Conservation (phyloP, 2,113 vertebrate genomes). For the Trichomycterus rosablanca region DNA sequence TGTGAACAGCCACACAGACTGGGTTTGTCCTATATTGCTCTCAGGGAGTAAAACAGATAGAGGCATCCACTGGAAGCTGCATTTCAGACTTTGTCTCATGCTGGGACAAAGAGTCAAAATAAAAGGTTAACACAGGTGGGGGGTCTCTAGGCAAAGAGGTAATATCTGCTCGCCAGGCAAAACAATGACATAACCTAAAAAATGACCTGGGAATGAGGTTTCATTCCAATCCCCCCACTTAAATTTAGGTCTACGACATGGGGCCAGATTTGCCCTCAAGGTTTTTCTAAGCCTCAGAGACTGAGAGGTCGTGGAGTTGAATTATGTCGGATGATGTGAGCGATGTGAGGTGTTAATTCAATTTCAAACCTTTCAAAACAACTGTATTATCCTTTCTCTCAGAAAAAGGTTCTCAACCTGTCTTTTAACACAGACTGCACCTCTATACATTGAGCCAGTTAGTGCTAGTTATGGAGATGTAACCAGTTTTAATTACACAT, state of each 20-base stretch:
- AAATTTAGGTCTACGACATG: slow-evolving; percentile 5
- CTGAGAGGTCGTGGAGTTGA: not conserved
- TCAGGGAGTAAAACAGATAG: not conserved
- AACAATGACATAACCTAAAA: slow-evolving; percentile 46
- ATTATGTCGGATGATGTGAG: slow-evolving; percentile 7
- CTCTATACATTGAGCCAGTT: too few species aligned
- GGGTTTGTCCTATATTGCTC: slow-evolving; percentile 10
- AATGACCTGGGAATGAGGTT: slow-evolving; percentile 26
- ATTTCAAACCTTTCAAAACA: not conserved
- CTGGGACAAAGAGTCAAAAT: not conserved
- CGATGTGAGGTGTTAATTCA: not conserved
- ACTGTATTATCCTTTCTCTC: not conserved
- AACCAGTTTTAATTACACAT: too few species aligned
- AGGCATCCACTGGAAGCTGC: slow-evolving; percentile 4
- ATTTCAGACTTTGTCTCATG: slow-evolving; percentile 8
- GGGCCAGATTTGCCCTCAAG: slow-evolving; percentile 18
- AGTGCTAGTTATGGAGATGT: too few species aligned
- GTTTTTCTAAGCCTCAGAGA: not conserved
- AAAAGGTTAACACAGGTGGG: slow-evolving; percentile 18
- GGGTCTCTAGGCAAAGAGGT: slow-evolving; percentile 7
- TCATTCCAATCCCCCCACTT: slow-evolving; percentile 4
- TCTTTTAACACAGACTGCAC: too few species aligned
- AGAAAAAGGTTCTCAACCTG: too few species aligned
- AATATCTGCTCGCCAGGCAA: slow-evolving; percentile 37
- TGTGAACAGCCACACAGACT: slow-evolving; percentile 7